phyloP scores from a whole-genome alignment of 1,140 invertebrate genomes.

The Diorhabda elongata region DNA sequence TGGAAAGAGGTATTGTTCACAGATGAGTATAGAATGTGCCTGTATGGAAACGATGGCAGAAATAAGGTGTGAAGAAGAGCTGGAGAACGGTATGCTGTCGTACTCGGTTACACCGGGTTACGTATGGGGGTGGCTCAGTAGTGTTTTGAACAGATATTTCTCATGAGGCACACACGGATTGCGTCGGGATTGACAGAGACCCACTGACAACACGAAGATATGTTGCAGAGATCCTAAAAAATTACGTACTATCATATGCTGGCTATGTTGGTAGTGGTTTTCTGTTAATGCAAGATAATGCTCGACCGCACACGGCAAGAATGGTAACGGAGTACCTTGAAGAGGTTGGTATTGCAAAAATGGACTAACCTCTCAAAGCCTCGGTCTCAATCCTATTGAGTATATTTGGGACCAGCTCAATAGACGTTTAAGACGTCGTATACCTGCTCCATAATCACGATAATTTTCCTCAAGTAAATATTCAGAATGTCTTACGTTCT shows the following conservation, averaged over 20 bases:
- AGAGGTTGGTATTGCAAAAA: not conserved
- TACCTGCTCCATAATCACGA: not conserved
- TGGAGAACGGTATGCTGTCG: not conserved
- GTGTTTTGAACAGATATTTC: not conserved
- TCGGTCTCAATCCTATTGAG: not conserved
- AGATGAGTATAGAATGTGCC: not conserved
- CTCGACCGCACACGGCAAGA: not conserved
- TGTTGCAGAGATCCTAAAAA: not conserved
- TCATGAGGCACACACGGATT: not conserved
- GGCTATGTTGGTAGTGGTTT: not conserved
- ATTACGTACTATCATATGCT: too few species aligned
- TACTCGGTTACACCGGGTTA: not conserved
- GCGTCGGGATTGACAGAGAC: not conserved
- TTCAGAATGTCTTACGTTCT: too few species aligned
- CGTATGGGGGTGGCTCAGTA: not conserved
- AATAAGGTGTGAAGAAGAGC: not conserved
- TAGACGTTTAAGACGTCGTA: not conserved
- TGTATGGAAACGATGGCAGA: not conserved
- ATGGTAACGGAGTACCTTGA: not conserved
- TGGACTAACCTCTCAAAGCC: not conserved
- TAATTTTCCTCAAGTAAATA: too few species aligned
- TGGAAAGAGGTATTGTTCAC: not conserved
- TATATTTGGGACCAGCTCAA: not conserved
- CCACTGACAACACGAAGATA: not conserved
- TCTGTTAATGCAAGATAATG: not conserved